Evolutionary conservation across 2,797 vertebrate genomes (phyloP).

Genomic region (Psittacula echo): DNA sequence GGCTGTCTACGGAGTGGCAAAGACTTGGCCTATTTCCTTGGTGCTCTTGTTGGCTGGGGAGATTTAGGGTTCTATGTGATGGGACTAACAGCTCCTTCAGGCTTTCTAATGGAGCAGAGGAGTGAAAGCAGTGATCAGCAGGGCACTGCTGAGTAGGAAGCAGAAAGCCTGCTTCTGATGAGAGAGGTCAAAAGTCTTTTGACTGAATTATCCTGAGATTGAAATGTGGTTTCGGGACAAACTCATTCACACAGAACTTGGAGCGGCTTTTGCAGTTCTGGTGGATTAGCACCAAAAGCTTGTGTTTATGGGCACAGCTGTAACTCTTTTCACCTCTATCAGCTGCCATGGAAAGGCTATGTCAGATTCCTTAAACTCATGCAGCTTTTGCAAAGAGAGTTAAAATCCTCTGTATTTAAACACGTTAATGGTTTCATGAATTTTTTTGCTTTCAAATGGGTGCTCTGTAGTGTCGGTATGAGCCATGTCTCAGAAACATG

Average conservation of each 20-base stretch:
- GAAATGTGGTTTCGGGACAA: not conserved
- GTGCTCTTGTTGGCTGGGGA: fast-evolving
- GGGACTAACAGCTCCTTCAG: not conserved
- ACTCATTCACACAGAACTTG: not conserved
- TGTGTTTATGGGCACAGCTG: not conserved
- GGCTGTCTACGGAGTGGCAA: not conserved
- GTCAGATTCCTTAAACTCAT: not conserved
- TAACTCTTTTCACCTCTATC: not conserved
- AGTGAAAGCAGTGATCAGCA: not conserved
- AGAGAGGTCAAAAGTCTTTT: not conserved
- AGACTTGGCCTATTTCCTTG: not conserved
- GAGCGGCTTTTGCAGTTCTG: not conserved
- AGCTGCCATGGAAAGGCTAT: not conserved
- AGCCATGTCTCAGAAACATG: not conserved
- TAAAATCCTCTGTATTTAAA: not conserved
- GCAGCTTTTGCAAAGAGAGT: not conserved
- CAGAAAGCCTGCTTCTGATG: not conserved
- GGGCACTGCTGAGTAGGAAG: not conserved
- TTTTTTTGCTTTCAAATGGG: not conserved
- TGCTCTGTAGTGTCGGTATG: not conserved
- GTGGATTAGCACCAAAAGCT: not conserved
- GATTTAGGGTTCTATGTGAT: not conserved
- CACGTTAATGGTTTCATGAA: not conserved
- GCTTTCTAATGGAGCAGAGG: not conserved
- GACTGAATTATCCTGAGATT: not conserved